Evolutionary conservation across 1,140 invertebrate species (phyloP).

Genomic region (Drosophila mojavensis): DNA sequence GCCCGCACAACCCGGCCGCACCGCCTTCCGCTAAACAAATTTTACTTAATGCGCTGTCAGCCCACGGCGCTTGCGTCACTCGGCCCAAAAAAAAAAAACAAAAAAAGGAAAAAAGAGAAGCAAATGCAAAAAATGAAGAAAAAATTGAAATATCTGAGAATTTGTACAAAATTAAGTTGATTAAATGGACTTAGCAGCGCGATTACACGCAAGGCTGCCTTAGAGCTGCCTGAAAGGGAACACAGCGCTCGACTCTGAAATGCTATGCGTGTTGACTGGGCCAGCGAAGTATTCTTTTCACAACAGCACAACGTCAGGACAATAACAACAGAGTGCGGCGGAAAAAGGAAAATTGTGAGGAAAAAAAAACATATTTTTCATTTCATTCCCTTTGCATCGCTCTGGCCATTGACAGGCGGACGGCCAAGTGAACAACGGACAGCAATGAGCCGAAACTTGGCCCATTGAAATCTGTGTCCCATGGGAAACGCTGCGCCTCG

Average conservation of each 20-base stretch:
- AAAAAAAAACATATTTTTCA: conserved; percentile 60
- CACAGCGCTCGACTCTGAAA: background rate
- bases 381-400: conserved; percentile 62
- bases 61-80: conserved; percentile 62
- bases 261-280: conserved; percentile 49
- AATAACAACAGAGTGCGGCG: conserved; percentile 1
- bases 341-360: conserved; percentile 1
- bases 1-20: background rate
- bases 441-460: conserved; percentile 58
- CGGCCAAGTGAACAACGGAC: conserved; percentile 31
- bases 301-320: conserved; percentile 9
- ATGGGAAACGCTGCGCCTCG: conserved; percentile 58
- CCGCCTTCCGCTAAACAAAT: conserved; percentile 36
- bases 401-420: conserved; percentile 40
- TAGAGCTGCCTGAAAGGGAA: conserved; percentile 6
- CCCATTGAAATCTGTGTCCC: conserved; percentile 72
- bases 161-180: conserved; percentile 82
- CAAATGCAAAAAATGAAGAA: conserved; percentile 3
- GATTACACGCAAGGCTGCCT: conserved; percentile 76
- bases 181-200: conserved; percentile 79
- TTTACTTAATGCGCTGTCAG: conserved; percentile 63
- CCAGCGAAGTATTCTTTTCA: conserved; percentile 25
- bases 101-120: too few species aligned
- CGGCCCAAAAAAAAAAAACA: background rate
- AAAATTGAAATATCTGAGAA: conserved; percentile 69